Evolutionary conservation across 2,888 invertebrate species (phyloP).

Genomic region (Thelaira solivaga): DNA sequence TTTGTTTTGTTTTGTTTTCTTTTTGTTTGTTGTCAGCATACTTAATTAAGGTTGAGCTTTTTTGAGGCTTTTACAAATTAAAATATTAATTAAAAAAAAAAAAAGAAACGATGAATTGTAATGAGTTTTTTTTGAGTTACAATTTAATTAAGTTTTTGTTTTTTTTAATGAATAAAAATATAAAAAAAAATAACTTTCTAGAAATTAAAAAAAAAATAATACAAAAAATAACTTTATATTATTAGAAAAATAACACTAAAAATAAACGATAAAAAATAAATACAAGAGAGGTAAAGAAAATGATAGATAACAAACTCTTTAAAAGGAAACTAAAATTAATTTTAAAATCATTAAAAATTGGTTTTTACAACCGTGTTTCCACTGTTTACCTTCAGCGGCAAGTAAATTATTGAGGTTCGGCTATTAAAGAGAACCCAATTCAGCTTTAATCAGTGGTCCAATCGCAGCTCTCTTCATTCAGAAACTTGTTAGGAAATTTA

Average conservation of each 20-base stretch:
- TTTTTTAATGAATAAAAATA: conserved; percentile 22
- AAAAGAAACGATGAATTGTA: conserved; percentile 29
- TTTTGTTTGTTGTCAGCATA: conserved; percentile 35
- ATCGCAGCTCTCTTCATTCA: no score
- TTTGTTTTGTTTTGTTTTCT: conserved; percentile 22
- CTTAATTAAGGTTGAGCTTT: conserved; percentile 53
- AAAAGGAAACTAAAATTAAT: background rate
- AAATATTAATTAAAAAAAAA: conserved; percentile 30
- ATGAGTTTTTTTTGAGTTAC: conserved; percentile 28
- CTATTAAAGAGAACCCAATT: no score
- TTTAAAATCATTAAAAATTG: conserved; percentile 4
- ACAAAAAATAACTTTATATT: conserved; percentile 44
- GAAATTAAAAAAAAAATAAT: conserved; percentile 22
- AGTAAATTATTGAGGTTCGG: no score
- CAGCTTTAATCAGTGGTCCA: no score
- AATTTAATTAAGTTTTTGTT: conserved; percentile 47
- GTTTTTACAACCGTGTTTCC: background rate
- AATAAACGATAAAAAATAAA: no score
- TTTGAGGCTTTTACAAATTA: conserved; percentile 49
- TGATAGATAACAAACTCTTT: background rate
- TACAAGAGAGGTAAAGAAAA: conserved; percentile 3
- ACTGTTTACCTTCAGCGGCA: background rate
- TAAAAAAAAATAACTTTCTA: conserved; percentile 47
- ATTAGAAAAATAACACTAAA: conserved; percentile 26
- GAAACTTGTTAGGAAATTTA: no score